Percentiles rank a stretch among this genome's conserved stretches.
These are phyloP conservation scores for Chiroxiphia lanceolata DNA, from an alignment of 2,797 vertebrate species.

Conservation along the genomic window DNA sequence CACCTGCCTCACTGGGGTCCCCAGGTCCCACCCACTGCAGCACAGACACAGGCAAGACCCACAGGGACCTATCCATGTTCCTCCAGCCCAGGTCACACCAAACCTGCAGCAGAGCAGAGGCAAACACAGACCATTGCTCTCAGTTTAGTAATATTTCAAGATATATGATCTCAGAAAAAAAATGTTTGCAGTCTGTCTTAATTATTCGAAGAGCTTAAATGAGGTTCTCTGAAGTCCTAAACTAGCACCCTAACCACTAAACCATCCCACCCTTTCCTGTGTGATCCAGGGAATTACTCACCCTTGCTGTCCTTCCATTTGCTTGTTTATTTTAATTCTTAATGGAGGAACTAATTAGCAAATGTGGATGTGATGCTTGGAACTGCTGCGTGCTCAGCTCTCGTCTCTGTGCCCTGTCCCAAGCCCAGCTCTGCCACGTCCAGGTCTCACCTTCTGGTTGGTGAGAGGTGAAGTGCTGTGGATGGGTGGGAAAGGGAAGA, in stretches of 20 bases:
- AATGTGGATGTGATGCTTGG: background rate
- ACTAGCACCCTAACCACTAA: background rate
- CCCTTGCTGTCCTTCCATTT: slow-evolving; percentile 23
- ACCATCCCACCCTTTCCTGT: slow-evolving; percentile 48
- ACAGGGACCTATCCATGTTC: accelerated
- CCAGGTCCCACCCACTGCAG: background rate
- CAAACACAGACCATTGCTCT: background rate
- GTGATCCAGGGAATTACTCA: slow-evolving; percentile 47
- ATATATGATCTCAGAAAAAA: background rate
- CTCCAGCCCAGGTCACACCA: background rate
- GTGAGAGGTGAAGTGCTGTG: background rate
- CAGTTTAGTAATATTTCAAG: background rate
- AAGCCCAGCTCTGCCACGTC: accelerated
- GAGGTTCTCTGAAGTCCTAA: slow-evolving; percentile 45
- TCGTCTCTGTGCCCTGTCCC: background rate
- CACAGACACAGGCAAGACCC: background rate
- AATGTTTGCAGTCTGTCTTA: background rate
- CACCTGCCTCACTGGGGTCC: background rate
- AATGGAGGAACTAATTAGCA: slow-evolving; percentile 44
- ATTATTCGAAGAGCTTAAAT: slow-evolving; percentile 14
- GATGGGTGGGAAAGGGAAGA: background rate
- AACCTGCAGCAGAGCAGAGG: background rate
- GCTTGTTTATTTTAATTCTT: slow-evolving; percentile 53
- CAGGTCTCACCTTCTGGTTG: background rate
- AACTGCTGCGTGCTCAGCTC: background rate